Conservation (phyloP, 2,113 vertebrate species). For the Erythrocercus mccallii region DNA sequence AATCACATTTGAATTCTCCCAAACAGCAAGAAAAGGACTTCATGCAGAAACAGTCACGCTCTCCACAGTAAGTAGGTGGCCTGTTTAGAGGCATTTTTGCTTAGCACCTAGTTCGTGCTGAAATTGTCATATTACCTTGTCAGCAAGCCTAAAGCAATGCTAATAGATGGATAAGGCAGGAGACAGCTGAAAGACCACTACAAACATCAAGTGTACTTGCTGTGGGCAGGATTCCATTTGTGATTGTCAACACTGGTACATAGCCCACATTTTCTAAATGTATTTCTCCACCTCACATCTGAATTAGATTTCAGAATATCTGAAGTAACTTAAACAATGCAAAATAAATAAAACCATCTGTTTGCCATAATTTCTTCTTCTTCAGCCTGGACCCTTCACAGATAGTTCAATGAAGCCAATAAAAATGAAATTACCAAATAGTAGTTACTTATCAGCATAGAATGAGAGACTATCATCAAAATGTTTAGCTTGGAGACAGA, state of each 20-base stretch:
- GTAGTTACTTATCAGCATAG: background rate
- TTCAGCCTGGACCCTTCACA: background rate
- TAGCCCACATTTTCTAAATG: background rate
- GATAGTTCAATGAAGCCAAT: background rate
- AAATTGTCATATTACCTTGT: constrained; percentile 37
- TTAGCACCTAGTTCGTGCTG: constrained; percentile 38
- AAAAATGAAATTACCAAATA: background rate
- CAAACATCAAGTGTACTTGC: background rate
- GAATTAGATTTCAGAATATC: constrained; percentile 38
- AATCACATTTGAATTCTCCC: constrained; percentile 47
- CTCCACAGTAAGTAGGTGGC: constrained; percentile 1
- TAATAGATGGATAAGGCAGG: constrained; percentile 9
- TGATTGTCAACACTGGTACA: constrained; percentile 23
- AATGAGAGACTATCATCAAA: background rate
- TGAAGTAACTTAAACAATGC: constrained; percentile 13
- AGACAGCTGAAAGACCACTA: constrained; percentile 15
- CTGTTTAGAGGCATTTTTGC: background rate
- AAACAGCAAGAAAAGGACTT: constrained; percentile 26
- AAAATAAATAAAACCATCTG: constrained; percentile 32
- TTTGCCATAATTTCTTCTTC: background rate
- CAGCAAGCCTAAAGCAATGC: constrained; percentile 43
- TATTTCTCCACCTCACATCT: constrained; percentile 21
- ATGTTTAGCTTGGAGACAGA: background rate
- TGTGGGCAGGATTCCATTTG: constrained; percentile 35
- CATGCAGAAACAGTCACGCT: constrained; percentile 34